These are phyloP conservation scores for Anguilla rostrata DNA, from an alignment of 2,113 vertebrate species.

Conservation along the genomic window DNA sequence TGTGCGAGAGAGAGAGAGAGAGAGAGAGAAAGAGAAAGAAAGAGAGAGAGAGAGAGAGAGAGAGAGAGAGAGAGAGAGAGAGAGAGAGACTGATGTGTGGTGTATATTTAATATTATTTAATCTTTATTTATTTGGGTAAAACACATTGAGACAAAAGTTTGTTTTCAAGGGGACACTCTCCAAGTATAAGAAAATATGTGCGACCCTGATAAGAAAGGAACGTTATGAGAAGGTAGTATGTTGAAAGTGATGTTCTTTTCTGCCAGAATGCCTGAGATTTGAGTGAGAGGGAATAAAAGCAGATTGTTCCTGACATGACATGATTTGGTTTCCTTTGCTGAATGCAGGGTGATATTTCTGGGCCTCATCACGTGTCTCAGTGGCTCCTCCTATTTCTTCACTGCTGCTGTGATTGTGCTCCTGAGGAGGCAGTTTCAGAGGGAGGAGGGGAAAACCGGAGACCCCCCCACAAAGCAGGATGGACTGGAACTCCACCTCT, in stretches of 20 bases:
- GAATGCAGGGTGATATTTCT: slow-evolving; percentile 64
- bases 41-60: background rate
- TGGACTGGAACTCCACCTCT: slow-evolving; percentile 45
- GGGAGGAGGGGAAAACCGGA: slow-evolving; percentile 20
- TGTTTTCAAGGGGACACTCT: too few relatives aligned
- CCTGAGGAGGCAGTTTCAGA: slow-evolving; percentile 56
- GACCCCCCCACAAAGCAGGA: background rate
- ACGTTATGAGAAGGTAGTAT: background rate
- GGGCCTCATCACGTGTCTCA: slow-evolving; percentile 62
- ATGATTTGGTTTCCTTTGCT: background rate
- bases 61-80: too few relatives aligned
- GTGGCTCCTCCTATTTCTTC: slow-evolving; percentile 66
- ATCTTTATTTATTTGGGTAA: too few relatives aligned
- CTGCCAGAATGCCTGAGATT: background rate
- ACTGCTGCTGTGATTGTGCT: slow-evolving; percentile 62
- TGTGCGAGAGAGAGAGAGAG: background rate
- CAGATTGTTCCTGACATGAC: background rate
- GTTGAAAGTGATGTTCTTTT: too few relatives aligned
- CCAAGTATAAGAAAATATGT: background rate
- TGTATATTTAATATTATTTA: background rate
- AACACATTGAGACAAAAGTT: too few relatives aligned
- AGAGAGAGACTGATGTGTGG: background rate
- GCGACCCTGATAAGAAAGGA: background rate
- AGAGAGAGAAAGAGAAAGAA: too few relatives aligned
- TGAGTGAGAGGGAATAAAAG: background rate